Base-by-base conservation (phyloP, 2,797 vertebrate genomes). In the Myotis findleyi region DNA sequence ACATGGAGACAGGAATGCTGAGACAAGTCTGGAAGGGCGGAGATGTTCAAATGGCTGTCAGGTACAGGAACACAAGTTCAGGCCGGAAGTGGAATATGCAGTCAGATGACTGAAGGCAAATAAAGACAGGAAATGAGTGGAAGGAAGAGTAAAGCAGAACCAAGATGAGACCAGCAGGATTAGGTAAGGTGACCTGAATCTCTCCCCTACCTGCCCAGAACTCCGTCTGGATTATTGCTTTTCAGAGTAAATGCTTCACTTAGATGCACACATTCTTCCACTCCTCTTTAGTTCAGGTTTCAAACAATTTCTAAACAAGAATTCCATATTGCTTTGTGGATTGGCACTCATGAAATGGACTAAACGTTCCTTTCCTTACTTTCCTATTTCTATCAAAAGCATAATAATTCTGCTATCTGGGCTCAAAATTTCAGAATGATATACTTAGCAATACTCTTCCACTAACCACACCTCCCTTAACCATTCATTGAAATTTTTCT, bases 1-100 rank as follows among this genome's bases (percentile, higher is more conserved):
- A 21, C 5, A 84, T 76, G 49, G 30, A 51, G 9, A 85, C 0
- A 13, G 20, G 66, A 92, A 85, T 57, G 41, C 38, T 79, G 57
- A 95, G 72, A 92, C 44, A 92, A 73, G 51, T 81, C 85, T 95
- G 21, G 18, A 21, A 91, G 75, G 79, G 23, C 72, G 84, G 83
- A 76, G 57, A 83, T 88, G 33, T 95, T 79, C 93, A 95, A 92
- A 57, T 36, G 33, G 51, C 41, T 94, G 73, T 95, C 93, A 92
- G 64, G 8, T 71, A 49, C 13, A 88, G 57, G 30, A 20, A 77
- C 82, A 17, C 57, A 95, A 71, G 72, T 87, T 89, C 76, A 89
- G 25, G 89, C 30, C 53, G 13, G 36, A 86, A 87, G 68, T 59
- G 38, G 73, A 89, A 53, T 27, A 82, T 83, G 64, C 85, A 95